Base-by-base conservation (phyloP, 2,888 invertebrate species). In the Priocnemis perturbator region DNA sequence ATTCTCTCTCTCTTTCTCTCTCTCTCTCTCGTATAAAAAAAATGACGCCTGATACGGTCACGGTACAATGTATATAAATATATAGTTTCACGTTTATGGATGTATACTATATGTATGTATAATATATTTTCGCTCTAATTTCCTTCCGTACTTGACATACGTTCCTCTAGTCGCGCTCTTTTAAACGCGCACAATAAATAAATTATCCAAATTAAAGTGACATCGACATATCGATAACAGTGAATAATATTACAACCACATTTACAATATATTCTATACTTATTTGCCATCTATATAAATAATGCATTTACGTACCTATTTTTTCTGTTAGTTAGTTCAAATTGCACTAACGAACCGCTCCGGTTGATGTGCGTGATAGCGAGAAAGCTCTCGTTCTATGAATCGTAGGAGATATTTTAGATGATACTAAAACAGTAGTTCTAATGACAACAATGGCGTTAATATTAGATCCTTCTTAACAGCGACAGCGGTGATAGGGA, bases 191-290 rank as follows among this genome's bases (percentile, higher is more conserved):
- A 81, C 83, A 86, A 87, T 87, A 87, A 87, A 87, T 87, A 87
- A 87, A 84, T 87, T 83, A 86, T 84, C 80, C 82, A 83, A 84
- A 85, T 83, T 76, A 84, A 83, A 37, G 14, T 77, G 79, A 81
- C 80, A 84, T 81, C 79, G 82, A 85, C 81, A 71, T 67, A 81
- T 79, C 69, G 70, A 80, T 77, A 77, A 81, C 74, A 82, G 74
- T 78, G 70, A 82, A 77, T 79, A 82, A 76, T 76, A 78, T 83
- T 80, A 84, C 81, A 83, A 85, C 83, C 82, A 83, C 84, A 83
- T 83, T 80, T 80, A 82, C 78, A 73, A 81, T 81, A 84, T 68
- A 79, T 74, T 50, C 61, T 79, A 79, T 79, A 69, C 73, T 60
- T 70, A 62, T 77, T 57, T 76, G 44, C 44, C 23, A 64, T 62